phyloP scores from a whole-genome alignment of 2,797 vertebrate species.

The Meda fulgida region DNA sequence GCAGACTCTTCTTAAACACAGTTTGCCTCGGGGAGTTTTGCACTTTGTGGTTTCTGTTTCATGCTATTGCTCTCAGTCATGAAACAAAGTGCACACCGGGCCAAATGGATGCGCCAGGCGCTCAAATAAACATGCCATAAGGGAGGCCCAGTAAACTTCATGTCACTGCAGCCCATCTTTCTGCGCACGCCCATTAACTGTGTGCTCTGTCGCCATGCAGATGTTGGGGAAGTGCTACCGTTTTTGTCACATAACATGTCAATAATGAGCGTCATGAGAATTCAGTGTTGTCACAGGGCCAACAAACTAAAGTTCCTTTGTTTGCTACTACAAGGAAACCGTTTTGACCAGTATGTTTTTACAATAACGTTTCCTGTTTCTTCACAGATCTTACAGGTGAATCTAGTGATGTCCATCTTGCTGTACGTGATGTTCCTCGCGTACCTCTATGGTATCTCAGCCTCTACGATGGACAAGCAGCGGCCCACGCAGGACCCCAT shows the following conservation, averaged over 20 bases:
- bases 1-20: background rate
- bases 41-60: slow-evolving; percentile 23
- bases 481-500: slow-evolving; percentile 89
- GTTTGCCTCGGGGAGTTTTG: background rate
- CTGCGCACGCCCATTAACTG: background rate
- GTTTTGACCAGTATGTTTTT: background rate
- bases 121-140: slow-evolving; percentile 29
- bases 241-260: background rate
- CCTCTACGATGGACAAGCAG: slow-evolving; percentile 88
- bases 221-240: background rate
- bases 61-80: background rate
- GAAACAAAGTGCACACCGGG: background rate
- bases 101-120: background rate
- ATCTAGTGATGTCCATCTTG: slow-evolving; percentile 99
- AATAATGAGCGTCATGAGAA: slow-evolving; percentile 17
- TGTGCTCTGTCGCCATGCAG: background rate
- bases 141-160: slow-evolving; percentile 14
- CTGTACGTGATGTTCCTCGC: slow-evolving; percentile 97
- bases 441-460: slow-evolving; percentile 97
- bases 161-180: slow-evolving; percentile 25
- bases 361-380: slow-evolving; percentile 62
- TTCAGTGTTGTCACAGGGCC: background rate
- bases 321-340: background rate
- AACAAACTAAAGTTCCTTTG: background rate
- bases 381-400: slow-evolving; percentile 97